Percentiles rank a stretch among this genome's conserved stretches.
phyloP scores from a whole-genome alignment of 2,888 invertebrate genomes.

The Chesias legatella region DNA sequence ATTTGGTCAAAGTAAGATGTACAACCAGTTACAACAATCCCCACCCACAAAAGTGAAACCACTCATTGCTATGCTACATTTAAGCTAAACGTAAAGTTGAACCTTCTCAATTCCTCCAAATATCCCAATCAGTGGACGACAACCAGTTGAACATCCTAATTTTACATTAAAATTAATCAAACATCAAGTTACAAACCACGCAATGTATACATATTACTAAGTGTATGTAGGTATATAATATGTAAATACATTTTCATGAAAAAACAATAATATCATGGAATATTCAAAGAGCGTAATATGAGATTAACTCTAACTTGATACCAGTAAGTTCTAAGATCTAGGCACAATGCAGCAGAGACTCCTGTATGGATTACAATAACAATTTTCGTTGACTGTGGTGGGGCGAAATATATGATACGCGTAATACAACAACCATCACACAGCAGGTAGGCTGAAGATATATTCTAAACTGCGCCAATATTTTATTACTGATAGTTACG shows the following conservation, averaged over 20 bases:
- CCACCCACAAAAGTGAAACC: slow-evolving; percentile 27
- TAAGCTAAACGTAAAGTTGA: slow-evolving; percentile 33
- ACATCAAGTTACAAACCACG: slow-evolving; percentile 79
- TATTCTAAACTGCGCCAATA: slow-evolving; percentile 51
- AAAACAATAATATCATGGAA: slow-evolving; percentile 80
- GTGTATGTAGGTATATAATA: slow-evolving; percentile 77
- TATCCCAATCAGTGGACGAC: slow-evolving; percentile 51
- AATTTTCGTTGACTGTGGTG: slow-evolving; percentile 79
- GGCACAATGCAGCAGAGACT: slow-evolving; percentile 81
- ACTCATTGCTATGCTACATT: slow-evolving; percentile 6
- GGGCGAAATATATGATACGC: slow-evolving; percentile 58
- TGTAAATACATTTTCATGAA: slow-evolving; percentile 80
- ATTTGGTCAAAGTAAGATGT: slow-evolving; percentile 77
- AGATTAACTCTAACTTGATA: slow-evolving; percentile 80
- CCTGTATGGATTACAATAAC: slow-evolving; percentile 77
- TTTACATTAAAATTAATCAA: slow-evolving; percentile 75
- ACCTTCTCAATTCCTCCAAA: slow-evolving; percentile 60
- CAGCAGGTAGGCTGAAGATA: slow-evolving; percentile 56
- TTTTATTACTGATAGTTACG: slow-evolving; percentile 14
- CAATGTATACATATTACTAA: slow-evolving; percentile 80
- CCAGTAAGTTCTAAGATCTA: slow-evolving; percentile 81
- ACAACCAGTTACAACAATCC: slow-evolving; percentile 64
- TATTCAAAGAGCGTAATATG: slow-evolving; percentile 81
- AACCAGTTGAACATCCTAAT: slow-evolving; percentile 74
- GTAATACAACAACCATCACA: slow-evolving; percentile 66